Evolutionary conservation across 2,888 invertebrate genomes (phyloP).

Genomic region (Eilema caniola): DNA sequence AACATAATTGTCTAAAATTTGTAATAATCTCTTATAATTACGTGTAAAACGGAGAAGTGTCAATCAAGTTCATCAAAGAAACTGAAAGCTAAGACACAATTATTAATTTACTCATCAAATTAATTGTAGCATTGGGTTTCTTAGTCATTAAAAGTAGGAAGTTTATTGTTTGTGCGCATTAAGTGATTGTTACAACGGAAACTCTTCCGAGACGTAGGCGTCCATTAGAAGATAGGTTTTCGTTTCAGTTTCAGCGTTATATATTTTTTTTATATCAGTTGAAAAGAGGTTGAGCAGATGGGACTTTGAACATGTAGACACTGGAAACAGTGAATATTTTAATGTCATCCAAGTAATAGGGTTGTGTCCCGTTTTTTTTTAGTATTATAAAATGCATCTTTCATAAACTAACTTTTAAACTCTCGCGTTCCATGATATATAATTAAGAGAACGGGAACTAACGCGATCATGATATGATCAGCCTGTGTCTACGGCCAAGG

Average conservation of each 20-base stretch:
- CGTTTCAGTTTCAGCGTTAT: not conserved
- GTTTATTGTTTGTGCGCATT: not conserved
- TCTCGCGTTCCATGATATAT: too few relatives aligned
- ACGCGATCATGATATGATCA: too few relatives aligned
- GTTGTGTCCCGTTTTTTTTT: too few relatives aligned
- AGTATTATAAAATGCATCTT: too few relatives aligned
- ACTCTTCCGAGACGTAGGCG: not conserved
- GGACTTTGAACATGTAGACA: not conserved
- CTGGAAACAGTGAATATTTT: not conserved
- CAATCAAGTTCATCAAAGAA: not conserved
- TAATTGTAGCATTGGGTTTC: not conserved
- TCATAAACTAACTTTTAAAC: too few relatives aligned
- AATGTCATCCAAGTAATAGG: too few relatives aligned
- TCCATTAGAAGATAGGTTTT: constrained; percentile 4
- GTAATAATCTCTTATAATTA: not conserved
- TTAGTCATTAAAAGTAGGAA: constrained; percentile 9
- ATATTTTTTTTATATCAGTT: not conserved
- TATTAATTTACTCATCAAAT: not conserved
- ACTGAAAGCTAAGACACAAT: not conserved
- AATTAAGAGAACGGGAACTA: too few relatives aligned
- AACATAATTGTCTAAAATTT: not conserved
- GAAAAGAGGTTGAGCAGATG: not conserved
- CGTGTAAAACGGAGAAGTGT: not conserved
- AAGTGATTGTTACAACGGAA: not conserved
- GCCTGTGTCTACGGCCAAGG: too few relatives aligned